A percentile compares a stretch with the other conserved stretches of the same genome.
These are phyloP conservation scores for Papilio gigon DNA, from an alignment of 2,888 invertebrate genomes.

Conservation along the genomic window DNA sequence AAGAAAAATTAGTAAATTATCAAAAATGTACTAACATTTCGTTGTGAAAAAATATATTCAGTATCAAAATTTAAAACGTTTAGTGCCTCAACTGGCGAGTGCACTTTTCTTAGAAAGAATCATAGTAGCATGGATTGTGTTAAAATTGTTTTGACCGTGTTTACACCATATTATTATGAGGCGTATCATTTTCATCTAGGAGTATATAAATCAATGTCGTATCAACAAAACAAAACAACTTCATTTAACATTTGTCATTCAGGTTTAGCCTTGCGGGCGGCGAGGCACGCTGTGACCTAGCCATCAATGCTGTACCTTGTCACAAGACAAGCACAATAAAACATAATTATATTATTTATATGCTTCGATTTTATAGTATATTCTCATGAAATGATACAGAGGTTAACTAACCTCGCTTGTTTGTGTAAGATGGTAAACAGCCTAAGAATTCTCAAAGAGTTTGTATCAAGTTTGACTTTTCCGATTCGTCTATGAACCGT, in stretches of 20 bases:
- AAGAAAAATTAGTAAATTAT: too few species aligned
- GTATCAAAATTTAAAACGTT: too few species aligned
- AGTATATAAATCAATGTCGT: conserved; percentile 15
- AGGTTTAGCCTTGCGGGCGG: conserved; percentile 32
- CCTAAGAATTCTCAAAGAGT: not conserved
- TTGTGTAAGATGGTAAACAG: too few species aligned
- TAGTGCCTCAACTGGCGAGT: too few species aligned
- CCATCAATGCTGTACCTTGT: conserved; percentile 33
- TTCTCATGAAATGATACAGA: not conserved
- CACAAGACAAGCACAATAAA: conserved; percentile 24
- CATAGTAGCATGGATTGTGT: too few species aligned
- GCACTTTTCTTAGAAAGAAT: too few species aligned
- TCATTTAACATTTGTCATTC: conserved; percentile 39
- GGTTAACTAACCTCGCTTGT: not conserved
- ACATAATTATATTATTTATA: conserved; percentile 15
- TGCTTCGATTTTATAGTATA: not conserved
- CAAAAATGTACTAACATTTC: too few species aligned
- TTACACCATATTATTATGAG: too few species aligned
- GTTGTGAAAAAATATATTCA: too few species aligned
- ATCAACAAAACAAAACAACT: conserved; percentile 31
- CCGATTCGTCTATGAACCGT: not conserved
- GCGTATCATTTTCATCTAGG: not conserved
- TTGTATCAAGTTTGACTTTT: not conserved
- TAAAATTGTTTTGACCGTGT: too few species aligned
- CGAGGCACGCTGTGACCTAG: conserved; percentile 36